phyloP scores from a whole-genome alignment of 2,113 vertebrate genomes.

The Ochotona princeps region DNA sequence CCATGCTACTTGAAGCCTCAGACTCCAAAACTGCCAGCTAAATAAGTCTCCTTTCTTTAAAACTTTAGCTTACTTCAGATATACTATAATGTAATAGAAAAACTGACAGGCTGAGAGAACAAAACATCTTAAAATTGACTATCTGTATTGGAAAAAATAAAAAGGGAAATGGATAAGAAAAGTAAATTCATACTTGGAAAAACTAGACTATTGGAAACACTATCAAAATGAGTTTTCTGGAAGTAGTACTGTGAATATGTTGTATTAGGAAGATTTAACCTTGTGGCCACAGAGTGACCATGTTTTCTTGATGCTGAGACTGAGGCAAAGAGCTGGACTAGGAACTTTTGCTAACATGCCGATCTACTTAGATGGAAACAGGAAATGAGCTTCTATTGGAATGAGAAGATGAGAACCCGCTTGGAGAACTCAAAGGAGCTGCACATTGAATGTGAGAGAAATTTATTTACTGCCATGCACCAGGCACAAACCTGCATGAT shows the following conservation, averaged over 20 bases:
- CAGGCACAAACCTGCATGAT: background rate
- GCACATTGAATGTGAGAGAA: background rate
- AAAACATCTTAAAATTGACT: background rate
- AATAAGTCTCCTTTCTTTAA: too few species aligned
- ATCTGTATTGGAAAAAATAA: background rate
- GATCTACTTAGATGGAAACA: background rate
- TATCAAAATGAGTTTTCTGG: background rate
- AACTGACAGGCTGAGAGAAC: too few species aligned
- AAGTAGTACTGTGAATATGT: background rate
- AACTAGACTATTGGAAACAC: background rate
- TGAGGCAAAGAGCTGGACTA: background rate
- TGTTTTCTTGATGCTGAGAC: background rate
- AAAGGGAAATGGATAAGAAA: background rate
- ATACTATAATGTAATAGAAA: too few species aligned
- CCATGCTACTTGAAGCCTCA: too few species aligned
- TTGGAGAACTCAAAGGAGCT: background rate
- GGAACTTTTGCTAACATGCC: background rate
- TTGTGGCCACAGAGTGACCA: accelerated
- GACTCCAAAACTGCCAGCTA: too few species aligned
- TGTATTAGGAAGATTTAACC: background rate
- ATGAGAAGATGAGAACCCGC: too few species aligned
- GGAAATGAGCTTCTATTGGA: too few species aligned
- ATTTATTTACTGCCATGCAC: background rate
- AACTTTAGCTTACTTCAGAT: too few species aligned
- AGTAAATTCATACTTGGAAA: conserved; percentile 29